phyloP scores from a whole-genome alignment of 2,113 vertebrate genomes.

The Hippotragus niger region DNA sequence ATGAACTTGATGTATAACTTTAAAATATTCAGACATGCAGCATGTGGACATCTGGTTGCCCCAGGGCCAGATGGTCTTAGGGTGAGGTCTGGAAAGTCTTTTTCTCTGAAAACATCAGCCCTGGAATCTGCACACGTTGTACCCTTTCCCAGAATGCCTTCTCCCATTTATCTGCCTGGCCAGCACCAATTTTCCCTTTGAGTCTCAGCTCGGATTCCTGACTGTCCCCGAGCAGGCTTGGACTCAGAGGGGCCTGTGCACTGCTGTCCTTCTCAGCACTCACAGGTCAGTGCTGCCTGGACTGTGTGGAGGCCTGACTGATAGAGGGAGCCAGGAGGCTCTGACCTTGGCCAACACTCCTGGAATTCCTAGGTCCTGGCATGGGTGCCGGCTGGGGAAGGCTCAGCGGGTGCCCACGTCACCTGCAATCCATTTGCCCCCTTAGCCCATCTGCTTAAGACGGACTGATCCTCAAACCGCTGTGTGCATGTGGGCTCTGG shows the following conservation, averaged over 20 bases:
- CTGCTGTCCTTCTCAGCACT: too few species aligned
- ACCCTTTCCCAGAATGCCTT: accelerated
- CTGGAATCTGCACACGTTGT: accelerated
- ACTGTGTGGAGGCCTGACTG: not conserved
- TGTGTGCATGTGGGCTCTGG: not conserved
- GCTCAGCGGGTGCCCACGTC: accelerated
- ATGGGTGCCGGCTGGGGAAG: not conserved
- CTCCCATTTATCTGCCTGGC: not conserved
- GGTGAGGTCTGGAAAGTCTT: not conserved
- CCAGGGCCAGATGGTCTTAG: not conserved
- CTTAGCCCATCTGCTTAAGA: not conserved
- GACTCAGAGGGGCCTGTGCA: not conserved
- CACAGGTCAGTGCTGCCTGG: accelerated
- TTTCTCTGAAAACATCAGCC: not conserved
- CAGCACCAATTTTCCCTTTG: not conserved
- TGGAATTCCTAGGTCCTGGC: not conserved
- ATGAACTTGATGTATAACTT: not conserved
- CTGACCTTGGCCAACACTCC: not conserved
- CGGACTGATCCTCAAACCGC: accelerated
- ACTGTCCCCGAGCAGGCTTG: accelerated
- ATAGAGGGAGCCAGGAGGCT: not conserved
- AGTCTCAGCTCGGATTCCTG: not conserved
- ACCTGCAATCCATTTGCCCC: too few species aligned
- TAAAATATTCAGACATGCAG: not conserved
- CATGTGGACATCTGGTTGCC: not conserved